Conservation (phyloP, 64 coral and sea anemone species). For the Montipora cactus region DNA sequence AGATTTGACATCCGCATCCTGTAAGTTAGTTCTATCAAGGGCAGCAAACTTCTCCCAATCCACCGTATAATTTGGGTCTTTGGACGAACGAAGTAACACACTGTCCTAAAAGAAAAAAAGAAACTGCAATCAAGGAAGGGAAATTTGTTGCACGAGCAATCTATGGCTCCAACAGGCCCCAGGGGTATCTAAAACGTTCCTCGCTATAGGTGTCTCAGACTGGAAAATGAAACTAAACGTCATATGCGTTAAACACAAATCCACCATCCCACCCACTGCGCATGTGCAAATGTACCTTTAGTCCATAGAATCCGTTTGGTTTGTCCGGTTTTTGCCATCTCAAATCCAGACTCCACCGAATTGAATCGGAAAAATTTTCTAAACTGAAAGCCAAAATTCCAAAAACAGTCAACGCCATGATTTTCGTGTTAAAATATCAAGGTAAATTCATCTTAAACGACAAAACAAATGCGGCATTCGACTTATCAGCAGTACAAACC, state of each 20-base stretch:
- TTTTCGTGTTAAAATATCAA: neutral
- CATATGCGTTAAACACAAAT: no score
- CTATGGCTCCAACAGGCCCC: no score
- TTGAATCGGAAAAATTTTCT: slow-evolving; percentile 67
- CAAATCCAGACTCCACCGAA: slow-evolving; percentile 85
- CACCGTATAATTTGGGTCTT: slow-evolving; percentile 53
- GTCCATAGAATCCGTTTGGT: slow-evolving; percentile 84
- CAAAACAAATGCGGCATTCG: no score
- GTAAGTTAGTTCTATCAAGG: slow-evolving; percentile 52
- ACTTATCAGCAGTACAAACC: slow-evolving; percentile 29
- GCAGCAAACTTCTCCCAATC: slow-evolving; percentile 75
- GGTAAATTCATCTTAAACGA: neutral
- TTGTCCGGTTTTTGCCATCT: slow-evolving; percentile 88
- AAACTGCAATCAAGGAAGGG: neutral
- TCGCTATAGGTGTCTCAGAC: no score
- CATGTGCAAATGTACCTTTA: slow-evolving; percentile 55
- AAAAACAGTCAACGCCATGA: neutral
- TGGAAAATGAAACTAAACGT: no score
- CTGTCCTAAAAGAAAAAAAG: slow-evolving; percentile 48
- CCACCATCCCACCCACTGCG: no score
- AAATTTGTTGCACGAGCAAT: neutral
- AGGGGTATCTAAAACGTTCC: no score
- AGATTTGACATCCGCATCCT: slow-evolving; percentile 15
- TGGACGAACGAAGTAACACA: slow-evolving; percentile 67
- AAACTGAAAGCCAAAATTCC: slow-evolving; percentile 44